Evolutionary conservation across 2,797 vertebrate genomes (phyloP), one percentile per base, ranked within the genome.

Genomic region (Sylvilagus floridanus): DNA sequence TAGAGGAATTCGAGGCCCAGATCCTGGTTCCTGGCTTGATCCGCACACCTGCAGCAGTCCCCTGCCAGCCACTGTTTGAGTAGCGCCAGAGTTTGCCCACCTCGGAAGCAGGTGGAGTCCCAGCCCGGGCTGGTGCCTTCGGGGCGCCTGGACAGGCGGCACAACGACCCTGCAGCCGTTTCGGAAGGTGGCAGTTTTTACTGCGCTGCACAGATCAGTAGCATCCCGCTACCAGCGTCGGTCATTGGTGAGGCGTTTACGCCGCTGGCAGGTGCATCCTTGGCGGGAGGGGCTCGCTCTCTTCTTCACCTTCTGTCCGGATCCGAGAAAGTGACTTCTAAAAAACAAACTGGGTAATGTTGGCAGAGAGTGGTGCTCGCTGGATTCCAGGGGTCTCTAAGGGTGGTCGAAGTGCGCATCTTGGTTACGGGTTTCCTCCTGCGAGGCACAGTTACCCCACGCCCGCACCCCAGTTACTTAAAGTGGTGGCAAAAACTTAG

Each of bases 51-150:
- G 54, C 28, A 22, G 35, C 4, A 1, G 47, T 30, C 12, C 19
- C 16, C 1, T 17, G 5, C 1, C n/a, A 0, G 4, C n/a, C 37
- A 0, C 72, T 0, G 0, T 6, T 7, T 7, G 9, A 9, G 9
- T 0, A 12, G n/a, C 54, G 6, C 14, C 0, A 13, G 37, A 2
- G 9, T n/a, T 32, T 37, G 54, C n/a, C 4, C 0, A 0, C 8
- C 26, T 7, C 0, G 2, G 54, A 57, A 9, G 0, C 12, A 19
- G 1, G 35, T 1, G 16, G 24, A 32, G 21, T 66, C 26, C 13
- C 2, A 0, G n/a, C 0, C 0, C 52, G 62, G 24, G 16, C 1
- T 4, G 22, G 19, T 0, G 0, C 37, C 5, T 30, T 8, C 17
- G 24, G 10, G 8, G 3, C 32, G 47, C 65, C 79, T 22, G 35